Percentiles rank a stretch among this genome's conserved stretches.
These are phyloP conservation scores for Drosophila bipectinata DNA, from an alignment of 1,140 invertebrate species.

Conservation along the genomic window DNA sequence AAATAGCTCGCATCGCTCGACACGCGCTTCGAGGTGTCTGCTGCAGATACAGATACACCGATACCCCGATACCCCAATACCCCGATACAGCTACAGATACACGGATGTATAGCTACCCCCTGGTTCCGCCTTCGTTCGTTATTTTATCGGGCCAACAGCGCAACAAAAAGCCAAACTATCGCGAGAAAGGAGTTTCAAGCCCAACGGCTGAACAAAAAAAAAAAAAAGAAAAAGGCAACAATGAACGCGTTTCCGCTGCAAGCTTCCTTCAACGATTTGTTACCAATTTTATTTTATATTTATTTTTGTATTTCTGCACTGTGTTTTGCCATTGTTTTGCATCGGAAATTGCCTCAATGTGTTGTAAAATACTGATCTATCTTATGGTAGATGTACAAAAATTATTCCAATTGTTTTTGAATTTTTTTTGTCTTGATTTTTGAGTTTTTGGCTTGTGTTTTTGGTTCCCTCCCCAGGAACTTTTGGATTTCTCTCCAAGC, in stretches of 20 bases:
- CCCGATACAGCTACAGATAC: too few relatives aligned
- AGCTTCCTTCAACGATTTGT: conserved; percentile 62
- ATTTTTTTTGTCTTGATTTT: neutral
- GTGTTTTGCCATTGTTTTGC: conserved; percentile 20
- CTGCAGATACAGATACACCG: conserved; percentile 22
- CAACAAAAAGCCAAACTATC: conserved; percentile 33
- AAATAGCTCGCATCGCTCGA: conserved; percentile 70
- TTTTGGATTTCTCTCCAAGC: neutral
- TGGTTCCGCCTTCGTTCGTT: too few relatives aligned
- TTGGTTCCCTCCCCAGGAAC: neutral
- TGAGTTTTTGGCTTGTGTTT: neutral
- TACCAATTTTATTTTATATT: conserved; percentile 60
- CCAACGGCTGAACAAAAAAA: conserved; percentile 22
- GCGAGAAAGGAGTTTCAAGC: neutral
- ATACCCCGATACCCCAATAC: conserved; percentile 10
- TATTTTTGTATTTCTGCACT: neutral
- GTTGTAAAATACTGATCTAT: neutral
- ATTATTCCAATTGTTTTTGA: neutral
- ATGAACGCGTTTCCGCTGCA: conserved; percentile 62
- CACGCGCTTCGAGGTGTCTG: conserved; percentile 32
- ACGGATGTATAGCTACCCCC: neutral
- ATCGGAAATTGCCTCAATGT: conserved; percentile 53
- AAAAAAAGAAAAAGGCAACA: conserved; percentile 48
- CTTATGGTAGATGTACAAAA: neutral
- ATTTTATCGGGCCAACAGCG: conserved; percentile 1